Percentiles rank a stretch among this genome's conserved stretches.
phyloP scores from a whole-genome alignment of 2,113 vertebrate genomes.

The Phaethornis superciliosus region DNA sequence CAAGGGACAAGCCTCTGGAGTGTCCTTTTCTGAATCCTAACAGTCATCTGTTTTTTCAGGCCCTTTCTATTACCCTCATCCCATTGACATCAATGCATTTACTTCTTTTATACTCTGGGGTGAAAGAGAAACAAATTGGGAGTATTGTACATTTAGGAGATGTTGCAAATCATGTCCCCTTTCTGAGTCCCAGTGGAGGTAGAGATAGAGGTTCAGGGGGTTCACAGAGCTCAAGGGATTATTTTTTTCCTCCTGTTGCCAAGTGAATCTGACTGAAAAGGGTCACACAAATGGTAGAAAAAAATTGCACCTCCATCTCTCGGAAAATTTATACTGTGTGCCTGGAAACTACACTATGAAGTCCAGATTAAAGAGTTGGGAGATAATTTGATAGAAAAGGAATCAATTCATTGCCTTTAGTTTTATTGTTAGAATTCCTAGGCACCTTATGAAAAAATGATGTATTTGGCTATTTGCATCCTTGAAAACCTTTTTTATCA shows the following conservation, averaged over 20 bases:
- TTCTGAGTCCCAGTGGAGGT: not conserved
- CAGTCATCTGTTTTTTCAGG: constrained; percentile 6
- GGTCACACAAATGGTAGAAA: not conserved
- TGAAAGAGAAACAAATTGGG: not conserved
- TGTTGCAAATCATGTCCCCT: not conserved
- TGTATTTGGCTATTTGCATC: constrained; percentile 1
- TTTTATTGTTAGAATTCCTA: not conserved
- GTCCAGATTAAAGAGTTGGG: not conserved
- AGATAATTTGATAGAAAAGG: not conserved
- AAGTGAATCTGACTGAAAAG: constrained; percentile 22
- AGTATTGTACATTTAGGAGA: not conserved
- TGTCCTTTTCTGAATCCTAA: constrained; percentile 5
- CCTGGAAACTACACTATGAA: not conserved
- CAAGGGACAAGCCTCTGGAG: not conserved
- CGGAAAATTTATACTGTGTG: not conserved
- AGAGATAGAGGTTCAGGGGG: not conserved
- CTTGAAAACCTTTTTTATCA: not conserved
- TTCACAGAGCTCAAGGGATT: not conserved
- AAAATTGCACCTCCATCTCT: not conserved
- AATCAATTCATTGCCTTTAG: not conserved
- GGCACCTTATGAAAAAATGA: not conserved
- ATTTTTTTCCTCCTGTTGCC: not conserved
- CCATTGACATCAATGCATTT: constrained; percentile 15
- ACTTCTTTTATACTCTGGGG: constrained; percentile 22
- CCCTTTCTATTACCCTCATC: constrained; percentile 39